Evolutionary conservation across 2,113 vertebrate species (phyloP).

Genomic region (Chaetops frenatus): DNA sequence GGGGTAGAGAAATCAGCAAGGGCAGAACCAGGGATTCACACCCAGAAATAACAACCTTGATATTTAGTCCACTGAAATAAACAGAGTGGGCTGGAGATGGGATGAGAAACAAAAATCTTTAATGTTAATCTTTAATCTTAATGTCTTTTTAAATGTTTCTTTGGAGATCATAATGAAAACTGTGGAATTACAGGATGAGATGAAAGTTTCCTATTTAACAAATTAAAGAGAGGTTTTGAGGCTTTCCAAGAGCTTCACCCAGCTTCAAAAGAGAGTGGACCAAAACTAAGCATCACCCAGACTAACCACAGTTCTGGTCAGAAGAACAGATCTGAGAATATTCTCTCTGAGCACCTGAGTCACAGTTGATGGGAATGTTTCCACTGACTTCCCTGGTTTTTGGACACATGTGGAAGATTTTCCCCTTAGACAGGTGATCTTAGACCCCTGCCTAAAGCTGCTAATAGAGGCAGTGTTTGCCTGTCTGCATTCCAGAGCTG

Average conservation of each 20-base stretch:
- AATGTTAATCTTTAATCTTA: too few relatives aligned
- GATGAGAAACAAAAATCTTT: neutral
- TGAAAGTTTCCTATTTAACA: slow-evolving; percentile 8
- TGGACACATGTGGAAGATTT: neutral
- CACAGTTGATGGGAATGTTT: neutral
- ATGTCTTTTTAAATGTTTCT: too few relatives aligned
- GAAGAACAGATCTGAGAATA: neutral
- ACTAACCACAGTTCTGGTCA: neutral
- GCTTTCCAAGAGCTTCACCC: neutral
- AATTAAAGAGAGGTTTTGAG: slow-evolving; percentile 31
- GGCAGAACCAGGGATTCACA: neutral
- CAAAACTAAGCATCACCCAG: neutral
- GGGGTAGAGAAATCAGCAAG: neutral
- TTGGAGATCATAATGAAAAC: neutral
- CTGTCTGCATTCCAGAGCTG: slow-evolving; percentile 48
- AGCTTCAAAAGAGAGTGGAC: neutral
- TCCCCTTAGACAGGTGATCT: neutral
- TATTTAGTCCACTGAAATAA: slow-evolving; percentile 1
- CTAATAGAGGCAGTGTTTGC: neutral
- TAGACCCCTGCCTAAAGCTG: neutral
- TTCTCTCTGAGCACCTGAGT: neutral
- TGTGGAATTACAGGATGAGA: neutral
- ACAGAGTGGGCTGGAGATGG: neutral
- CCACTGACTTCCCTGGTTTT: neutral
- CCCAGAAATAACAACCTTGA: neutral